Base-by-base conservation (phyloP, 2,113 vertebrate species). In the Istiophorus platypterus region DNA sequence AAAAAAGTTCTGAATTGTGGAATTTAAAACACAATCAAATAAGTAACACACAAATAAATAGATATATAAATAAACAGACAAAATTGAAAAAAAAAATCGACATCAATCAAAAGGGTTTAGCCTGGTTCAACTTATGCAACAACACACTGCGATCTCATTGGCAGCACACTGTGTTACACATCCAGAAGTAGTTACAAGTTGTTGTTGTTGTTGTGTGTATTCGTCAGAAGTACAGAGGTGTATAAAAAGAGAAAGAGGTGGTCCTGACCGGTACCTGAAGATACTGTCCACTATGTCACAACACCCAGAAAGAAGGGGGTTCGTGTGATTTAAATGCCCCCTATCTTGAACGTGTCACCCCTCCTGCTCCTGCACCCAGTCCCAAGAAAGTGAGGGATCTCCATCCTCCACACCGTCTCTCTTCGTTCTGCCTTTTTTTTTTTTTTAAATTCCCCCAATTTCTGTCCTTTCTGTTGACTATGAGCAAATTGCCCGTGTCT, bases 381-480 rank as follows among this genome's bases (percentile, higher is more conserved):
- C 49, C 27, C 12, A 18, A 45, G 18, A 34, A 47, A 52, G 66
- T 3, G 3, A 52, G 49, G 65, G 31, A 59, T 76, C 18, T 61
- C 39, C 17, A n/a, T 1, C 29, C 66, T 45, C 61, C 3, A 29
- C 24, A 13, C 24, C 24, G 6, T 49, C 31, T 51, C 29, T 47
- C 37, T 37, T 54, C 29, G 22, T 68, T 58, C 20, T 49, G 26
- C 67, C 11, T 37, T 78, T 73, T 9, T n/a, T n/a, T n/a, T n/a
- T n/a, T n/a, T n/a, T n/a, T n/a, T n/a, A n/a, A n/a, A n/a, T n/a
- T 4, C n/a, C 37, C 14, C 5, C 34, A 8, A 14, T 57, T 39
- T 74, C 51, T 51, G 22, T 78, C 10, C 10, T 65, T 66, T 70
- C 37, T 72, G 27, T 56, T 78, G 52, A 77, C 70, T 47, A 57